Evolutionary conservation across 2,888 invertebrate genomes (phyloP), one percentile per base, ranked within the genome.

Genomic region (Caenorhabditis zanzibari): DNA sequence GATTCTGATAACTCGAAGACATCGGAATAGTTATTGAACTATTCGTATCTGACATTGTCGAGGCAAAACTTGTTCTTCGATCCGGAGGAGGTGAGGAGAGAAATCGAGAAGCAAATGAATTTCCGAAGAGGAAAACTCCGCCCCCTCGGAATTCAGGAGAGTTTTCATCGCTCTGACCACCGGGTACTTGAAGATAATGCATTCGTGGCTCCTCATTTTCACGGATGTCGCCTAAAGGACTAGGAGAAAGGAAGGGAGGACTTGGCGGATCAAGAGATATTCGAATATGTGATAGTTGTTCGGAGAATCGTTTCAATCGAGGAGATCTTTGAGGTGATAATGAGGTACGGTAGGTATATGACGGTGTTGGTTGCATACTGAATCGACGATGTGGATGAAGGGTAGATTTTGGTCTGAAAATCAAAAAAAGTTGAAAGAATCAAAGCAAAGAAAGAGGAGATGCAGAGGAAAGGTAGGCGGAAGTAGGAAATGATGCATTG

Each of bases 181-280:
- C 77, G 16, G 81, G 80, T 19, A 84, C 83, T 54, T 69, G 74
- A 35, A 77, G 72, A 66, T 85, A 88, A 72, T 80, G 72, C 88
- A 88, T 86, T 49, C 81, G 52, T 35, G 54, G 58, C 24, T 68
- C 63, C 24, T 59, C 69, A 58, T 41, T 44, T 41, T 66, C 73
- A 10, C 61, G 41, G 35, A 76, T 76, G 44, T 83, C 85, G 22
- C 85, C 83, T 28, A 85, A 38, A 19, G 86, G 86, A 4, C 83
- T 80, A 0, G 86, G 86, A 10, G 74, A 74, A 14, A 83, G 35
- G 24, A 82, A 81, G 28, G 88, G 89, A 14, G 91, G 91, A n/a
- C 85, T 85, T 44, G 91, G 89, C 35, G 91, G 90, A 66, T 91
- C 88, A 12, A 91, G 79, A 10, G 88, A 88, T 22, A 91, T 91